Conservation (phyloP, 2,888 invertebrate species). For the Diaprepes abbreviatus region DNA sequence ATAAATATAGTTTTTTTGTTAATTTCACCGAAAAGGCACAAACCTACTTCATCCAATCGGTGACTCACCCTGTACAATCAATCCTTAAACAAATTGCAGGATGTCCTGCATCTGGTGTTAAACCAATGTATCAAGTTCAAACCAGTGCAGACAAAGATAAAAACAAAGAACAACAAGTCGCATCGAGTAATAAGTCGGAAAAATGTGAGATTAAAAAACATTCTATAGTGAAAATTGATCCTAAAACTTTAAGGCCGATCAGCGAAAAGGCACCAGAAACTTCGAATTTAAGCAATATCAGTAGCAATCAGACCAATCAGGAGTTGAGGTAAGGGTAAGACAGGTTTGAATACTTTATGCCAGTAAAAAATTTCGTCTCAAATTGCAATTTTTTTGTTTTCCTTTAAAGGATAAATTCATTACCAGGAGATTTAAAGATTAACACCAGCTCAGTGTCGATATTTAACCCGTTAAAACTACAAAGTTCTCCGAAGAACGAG, state of each 20-base stretch:
- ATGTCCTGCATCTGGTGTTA: slow-evolving; percentile 74
- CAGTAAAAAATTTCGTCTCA: too few relatives aligned
- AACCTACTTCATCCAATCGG: too few relatives aligned
- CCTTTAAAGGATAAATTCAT: slow-evolving; percentile 35
- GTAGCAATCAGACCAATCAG: slow-evolving; percentile 26
- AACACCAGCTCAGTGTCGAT: slow-evolving; percentile 67
- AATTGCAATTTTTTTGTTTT: neutral
- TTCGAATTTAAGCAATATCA: slow-evolving; percentile 60
- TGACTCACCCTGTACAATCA: too few relatives aligned
- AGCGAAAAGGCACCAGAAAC: slow-evolving; percentile 65
- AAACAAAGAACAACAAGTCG: slow-evolving; percentile 27
- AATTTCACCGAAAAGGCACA: too few relatives aligned
- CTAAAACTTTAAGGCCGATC: slow-evolving; percentile 72
- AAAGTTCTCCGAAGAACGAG: slow-evolving; percentile 63
- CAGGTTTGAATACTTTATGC: neutral
- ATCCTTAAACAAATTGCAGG: slow-evolving; percentile 65
- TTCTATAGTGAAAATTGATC: slow-evolving; percentile 71
- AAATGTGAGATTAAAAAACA: slow-evolving; percentile 65
- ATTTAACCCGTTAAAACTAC: slow-evolving; percentile 66
- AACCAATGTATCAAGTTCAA: slow-evolving; percentile 72
- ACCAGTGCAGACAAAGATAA: slow-evolving; percentile 65
- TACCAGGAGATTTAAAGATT: slow-evolving; percentile 62
- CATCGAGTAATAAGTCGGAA: slow-evolving; percentile 48
- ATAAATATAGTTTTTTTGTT: too few relatives aligned
- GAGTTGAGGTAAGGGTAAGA: slow-evolving; percentile 37